phyloP scores from a whole-genome alignment of 2,797 vertebrate species.

The Rhinichthys osculus region DNA sequence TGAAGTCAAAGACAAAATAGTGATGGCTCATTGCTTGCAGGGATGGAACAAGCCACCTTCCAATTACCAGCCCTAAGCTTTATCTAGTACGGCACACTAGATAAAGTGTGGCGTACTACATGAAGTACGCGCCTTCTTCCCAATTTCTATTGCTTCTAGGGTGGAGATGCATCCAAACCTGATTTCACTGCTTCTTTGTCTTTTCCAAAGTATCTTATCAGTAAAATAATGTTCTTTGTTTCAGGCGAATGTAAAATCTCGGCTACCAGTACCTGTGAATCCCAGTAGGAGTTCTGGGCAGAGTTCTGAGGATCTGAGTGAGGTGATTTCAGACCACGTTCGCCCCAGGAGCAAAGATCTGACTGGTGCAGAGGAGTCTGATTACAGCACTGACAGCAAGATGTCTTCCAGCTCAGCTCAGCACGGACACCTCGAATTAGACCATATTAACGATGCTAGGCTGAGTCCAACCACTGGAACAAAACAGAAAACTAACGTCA shows the following conservation, averaged over 20 bases:
- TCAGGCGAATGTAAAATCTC: slow-evolving; percentile 81
- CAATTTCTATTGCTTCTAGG: not conserved
- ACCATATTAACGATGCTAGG: slow-evolving; percentile 43
- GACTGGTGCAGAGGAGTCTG: not conserved
- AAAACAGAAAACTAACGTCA: slow-evolving; percentile 15
- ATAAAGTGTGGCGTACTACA: not conserved
- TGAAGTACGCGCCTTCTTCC: not conserved
- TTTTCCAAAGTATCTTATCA: not conserved
- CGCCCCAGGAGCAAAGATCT: not conserved
- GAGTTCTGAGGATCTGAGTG: slow-evolving; percentile 39
- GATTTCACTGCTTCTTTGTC: slow-evolving; percentile 13
- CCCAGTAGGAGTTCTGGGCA: slow-evolving; percentile 53
- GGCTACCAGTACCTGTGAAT: slow-evolving; percentile 83
- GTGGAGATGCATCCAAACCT: not conserved
- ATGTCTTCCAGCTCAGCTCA: slow-evolving; percentile 50
- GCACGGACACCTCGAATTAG: not conserved
- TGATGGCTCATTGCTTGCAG: not conserved
- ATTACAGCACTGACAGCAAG: slow-evolving; percentile 28
- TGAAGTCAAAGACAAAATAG: not conserved
- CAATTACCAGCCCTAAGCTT: not conserved
- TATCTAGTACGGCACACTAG: not conserved
- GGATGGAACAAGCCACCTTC: not conserved
- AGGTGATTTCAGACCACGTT: slow-evolving; percentile 7
- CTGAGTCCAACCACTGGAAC: slow-evolving; percentile 2
- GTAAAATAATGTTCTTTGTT: slow-evolving; percentile 46